Percentiles rank a stretch among this genome's conserved stretches.
Evolutionary conservation across 2,797 vertebrate species (phyloP).

Genomic region (Neomorphus geoffroyi): DNA sequence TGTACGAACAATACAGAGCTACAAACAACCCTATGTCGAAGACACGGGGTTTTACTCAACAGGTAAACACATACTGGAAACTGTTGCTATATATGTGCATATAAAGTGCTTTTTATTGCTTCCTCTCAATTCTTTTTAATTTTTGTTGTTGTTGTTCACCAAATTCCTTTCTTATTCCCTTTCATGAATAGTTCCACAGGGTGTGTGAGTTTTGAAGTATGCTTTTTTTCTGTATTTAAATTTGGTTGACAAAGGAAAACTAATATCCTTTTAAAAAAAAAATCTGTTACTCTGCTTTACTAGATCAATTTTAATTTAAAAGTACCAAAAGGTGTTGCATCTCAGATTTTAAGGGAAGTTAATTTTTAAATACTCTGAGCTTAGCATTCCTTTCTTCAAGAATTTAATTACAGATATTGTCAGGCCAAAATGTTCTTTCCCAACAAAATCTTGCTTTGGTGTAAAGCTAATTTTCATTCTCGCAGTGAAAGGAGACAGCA

Average conservation of each 20-base stretch:
- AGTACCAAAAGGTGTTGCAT: neutral
- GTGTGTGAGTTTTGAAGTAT: neutral
- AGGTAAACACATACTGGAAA: neutral
- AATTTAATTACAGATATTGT: conserved; percentile 37
- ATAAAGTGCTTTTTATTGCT: neutral
- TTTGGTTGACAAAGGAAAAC: neutral
- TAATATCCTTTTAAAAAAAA: neutral
- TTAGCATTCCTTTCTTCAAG: neutral
- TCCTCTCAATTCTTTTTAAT: neutral
- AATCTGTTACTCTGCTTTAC: neutral
- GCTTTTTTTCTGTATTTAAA: neutral
- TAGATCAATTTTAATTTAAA: conserved; percentile 1
- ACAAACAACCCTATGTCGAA: neutral
- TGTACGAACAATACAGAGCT: fast-evolving
- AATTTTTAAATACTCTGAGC: conserved; percentile 14
- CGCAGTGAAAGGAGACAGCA: neutral
- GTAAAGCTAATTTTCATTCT: conserved; percentile 27
- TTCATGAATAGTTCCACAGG: neutral
- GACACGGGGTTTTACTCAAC: neutral
- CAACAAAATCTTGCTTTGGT: neutral
- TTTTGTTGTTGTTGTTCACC: too few species aligned
- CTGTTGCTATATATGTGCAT: neutral
- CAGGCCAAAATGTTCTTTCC: neutral
- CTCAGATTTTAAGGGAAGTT: neutral
- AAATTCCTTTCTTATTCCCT: neutral